Conservation (phyloP, 1,140 invertebrate species). For the Maniola jurtina region DNA sequence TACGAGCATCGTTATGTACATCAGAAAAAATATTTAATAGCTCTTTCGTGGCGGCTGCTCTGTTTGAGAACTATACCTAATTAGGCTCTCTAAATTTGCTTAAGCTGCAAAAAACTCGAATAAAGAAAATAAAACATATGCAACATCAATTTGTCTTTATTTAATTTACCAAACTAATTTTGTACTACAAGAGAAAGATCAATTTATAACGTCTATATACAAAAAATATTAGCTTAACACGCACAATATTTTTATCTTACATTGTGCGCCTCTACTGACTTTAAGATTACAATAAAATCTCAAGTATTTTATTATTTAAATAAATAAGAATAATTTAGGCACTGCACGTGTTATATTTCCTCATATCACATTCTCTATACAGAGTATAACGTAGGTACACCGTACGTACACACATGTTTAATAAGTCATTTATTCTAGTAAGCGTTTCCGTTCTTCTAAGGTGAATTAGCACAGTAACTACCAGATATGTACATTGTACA, state of each 20-base stretch:
- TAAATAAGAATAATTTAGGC: conserved; percentile 69
- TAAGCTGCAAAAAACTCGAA: neutral
- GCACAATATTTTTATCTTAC: conserved; percentile 32
- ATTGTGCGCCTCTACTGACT: conserved; percentile 51
- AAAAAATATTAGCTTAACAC: conserved; percentile 59
- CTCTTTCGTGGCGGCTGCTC: too few relatives aligned
- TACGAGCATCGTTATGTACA: too few relatives aligned
- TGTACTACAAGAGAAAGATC: conserved; percentile 75
- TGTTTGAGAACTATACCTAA: too few relatives aligned
- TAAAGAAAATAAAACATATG: conserved; percentile 1
- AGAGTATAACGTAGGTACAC: conserved; percentile 17
- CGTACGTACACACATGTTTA: neutral
- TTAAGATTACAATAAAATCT: conserved; percentile 55
- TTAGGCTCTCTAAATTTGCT: too few relatives aligned
- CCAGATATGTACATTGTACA: neutral
- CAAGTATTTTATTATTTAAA: conserved; percentile 50
- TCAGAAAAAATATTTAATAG: too few relatives aligned
- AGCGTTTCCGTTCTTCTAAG: conserved; percentile 72
- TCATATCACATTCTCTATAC: conserved; percentile 71
- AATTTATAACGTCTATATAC: conserved; percentile 58
- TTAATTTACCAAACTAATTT: conserved; percentile 70
- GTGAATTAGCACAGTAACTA: neutral
- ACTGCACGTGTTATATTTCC: conserved; percentile 63
- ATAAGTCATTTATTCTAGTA: conserved; percentile 68
- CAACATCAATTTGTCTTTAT: conserved; percentile 77